Base-by-base conservation (phyloP, 2,888 invertebrate species). In the Cactoblastis cactorum region DNA sequence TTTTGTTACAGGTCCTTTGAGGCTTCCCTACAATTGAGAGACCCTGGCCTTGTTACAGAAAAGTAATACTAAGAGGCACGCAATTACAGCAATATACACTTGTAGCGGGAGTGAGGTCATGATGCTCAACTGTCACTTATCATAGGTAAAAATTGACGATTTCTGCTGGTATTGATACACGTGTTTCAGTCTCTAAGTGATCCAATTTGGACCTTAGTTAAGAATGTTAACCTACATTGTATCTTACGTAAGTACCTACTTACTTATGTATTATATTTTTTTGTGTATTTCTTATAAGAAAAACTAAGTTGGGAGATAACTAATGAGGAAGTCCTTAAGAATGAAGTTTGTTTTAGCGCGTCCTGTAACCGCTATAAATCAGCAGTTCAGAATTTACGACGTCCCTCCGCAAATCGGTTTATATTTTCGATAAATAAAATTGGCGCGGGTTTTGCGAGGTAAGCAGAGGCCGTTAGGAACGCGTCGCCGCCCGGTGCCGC, bases 361-460 rank as follows among this genome's bases (percentile, higher is more conserved):
- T 69, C 83, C 74, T 80, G 86, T 82, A 83, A 78, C 82, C 83
- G 81, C 81, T 76, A 86, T 88, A 88, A 88, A 88, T 88, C 87
- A 85, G 76, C 77, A 78, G 77, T 84, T 78, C 77, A 71, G 80
- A 83, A 78, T 87, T 88, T 88, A 88, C 87, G 88, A 85, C 74
- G 81, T 81, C 74, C 82, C 83, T 85, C 83, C 77, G 88, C 83
- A 87, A 88, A 89, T 88, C 87, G 88, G 86, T 88, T 89, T 89
- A 89, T 88, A 89, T 88, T 88, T 88, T 88, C 89, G 89, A 89
- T 89, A 89, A 89, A 89, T 89, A 89, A 88, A 89, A 88, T 88
- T 87, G 88, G 88, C 88, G 83, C 85, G 83, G 84, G 84, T 87
- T 89, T 87, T 86, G 89, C 88, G 80, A 87, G 85, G 87, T 87